phyloP scores from a whole-genome alignment of 2,797 vertebrate genomes.

The Distichodus sexfasciatus region DNA sequence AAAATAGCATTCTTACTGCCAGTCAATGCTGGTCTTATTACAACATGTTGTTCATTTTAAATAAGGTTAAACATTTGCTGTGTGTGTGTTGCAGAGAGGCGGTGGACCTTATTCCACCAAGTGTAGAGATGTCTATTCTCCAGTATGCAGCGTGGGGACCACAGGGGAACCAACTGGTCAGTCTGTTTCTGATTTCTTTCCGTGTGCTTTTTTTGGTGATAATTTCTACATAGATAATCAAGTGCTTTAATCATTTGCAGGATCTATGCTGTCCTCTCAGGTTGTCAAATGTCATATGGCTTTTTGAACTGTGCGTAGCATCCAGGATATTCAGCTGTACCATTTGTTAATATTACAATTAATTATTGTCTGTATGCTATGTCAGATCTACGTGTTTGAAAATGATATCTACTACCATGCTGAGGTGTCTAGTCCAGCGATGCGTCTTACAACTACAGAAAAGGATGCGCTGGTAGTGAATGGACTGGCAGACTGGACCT shows the following conservation, averaged over 20 bases:
- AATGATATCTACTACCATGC: slow-evolving; percentile 82
- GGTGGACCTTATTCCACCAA: slow-evolving; percentile 65
- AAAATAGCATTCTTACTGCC: slow-evolving; percentile 42
- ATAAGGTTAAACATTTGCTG: slow-evolving; percentile 33
- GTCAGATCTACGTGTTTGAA: slow-evolving; percentile 75
- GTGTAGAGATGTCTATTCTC: slow-evolving; percentile 60
- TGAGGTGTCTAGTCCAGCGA: slow-evolving; percentile 62
- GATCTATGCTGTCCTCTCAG: background rate
- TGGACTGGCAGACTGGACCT: slow-evolving; percentile 81
- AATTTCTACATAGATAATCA: too few species aligned
- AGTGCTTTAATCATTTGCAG: too few species aligned
- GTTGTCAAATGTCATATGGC: background rate
- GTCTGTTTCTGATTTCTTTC: slow-evolving; percentile 22
- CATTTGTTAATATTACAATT: slow-evolving; percentile 8
- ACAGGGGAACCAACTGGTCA: slow-evolving; percentile 79
- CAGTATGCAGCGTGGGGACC: slow-evolving; percentile 81
- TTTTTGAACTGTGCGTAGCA: background rate
- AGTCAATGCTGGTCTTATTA: background rate
- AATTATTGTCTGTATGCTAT: slow-evolving; percentile 40
- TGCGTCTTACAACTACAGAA: slow-evolving; percentile 73
- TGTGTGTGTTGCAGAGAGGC: slow-evolving; percentile 67
- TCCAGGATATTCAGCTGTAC: background rate
- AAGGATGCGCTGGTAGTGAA: slow-evolving; percentile 68
- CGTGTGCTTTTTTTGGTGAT: background rate
- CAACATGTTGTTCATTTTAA: slow-evolving; percentile 34